Base-by-base conservation (phyloP, 2,797 vertebrate species). In the Geotrypetes seraphini region DNA sequence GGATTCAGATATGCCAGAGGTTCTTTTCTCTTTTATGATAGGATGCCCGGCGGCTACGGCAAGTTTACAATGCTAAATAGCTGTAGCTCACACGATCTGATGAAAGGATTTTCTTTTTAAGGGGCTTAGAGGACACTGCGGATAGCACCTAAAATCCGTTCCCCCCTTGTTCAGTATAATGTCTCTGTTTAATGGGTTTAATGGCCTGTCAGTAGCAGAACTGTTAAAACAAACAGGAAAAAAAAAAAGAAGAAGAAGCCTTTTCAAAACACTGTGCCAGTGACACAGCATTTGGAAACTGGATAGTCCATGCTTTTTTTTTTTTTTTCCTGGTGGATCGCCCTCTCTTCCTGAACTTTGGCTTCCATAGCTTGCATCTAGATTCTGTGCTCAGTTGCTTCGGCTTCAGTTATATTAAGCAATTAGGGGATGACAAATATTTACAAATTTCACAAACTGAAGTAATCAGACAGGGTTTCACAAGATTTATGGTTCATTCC, bases 1-100 rank as follows among this genome's bases (percentile, higher is more conserved):
- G 26, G 38, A 47, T 69, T 58, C 54, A 43, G 22, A 64, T 74
- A 66, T 69, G 63, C 61, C 60, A 56, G 59, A 42, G 50, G 46
- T 44, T 54, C 53, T 70, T 62, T 60, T 52, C 64, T 65, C 41
- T 70, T 49, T 36, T 27, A 23, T 57, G 57, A 71, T 68, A 63
- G 81, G 70, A 55, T 66, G 57, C 63, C 39, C 51, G 44, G 65
- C 70, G 79, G 53, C 60, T 49, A 36, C 52, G 53, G 59, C 60
- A 60, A 43, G 45, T 64, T 66, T 53, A 65, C 68, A 81, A 81
- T 79, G 69, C 60, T 73, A 80, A 79, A 71, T 51, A 71, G 61
- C 40, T 6, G 3, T 41, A 9, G 35, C 25, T 30, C 73, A 59
- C 64, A 55, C 52, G 67, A 81, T 57, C 65, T 7, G 16, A 84